Evolutionary conservation across 2,888 invertebrate genomes (phyloP).

Genomic region (Eupeodes latifasciatus): DNA sequence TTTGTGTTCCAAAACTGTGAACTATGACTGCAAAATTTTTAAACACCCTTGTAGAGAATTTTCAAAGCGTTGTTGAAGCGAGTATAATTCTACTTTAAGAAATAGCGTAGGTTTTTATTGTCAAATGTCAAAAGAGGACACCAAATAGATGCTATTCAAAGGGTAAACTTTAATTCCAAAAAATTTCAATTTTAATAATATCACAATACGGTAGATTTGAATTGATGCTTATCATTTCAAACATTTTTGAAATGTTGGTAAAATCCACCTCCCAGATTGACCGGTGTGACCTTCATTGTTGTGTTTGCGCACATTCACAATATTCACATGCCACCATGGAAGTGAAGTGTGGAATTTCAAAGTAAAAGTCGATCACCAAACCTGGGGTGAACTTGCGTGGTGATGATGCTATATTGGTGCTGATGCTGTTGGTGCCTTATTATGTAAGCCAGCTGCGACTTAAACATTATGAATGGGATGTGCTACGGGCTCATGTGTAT

Average conservation of each 20-base stretch:
- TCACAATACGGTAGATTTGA: too few species aligned
- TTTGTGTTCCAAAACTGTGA: too few species aligned
- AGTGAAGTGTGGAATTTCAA: conserved; percentile 53
- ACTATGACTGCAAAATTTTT: too few species aligned
- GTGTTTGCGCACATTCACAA: conserved; percentile 59
- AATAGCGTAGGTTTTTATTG: too few species aligned
- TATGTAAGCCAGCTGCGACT: conserved; percentile 50
- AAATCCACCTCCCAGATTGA: conserved; percentile 34
- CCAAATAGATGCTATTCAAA: too few species aligned
- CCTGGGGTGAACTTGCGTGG: conserved; percentile 72
- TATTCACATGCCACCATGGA: conserved; percentile 55
- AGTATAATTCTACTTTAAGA: too few species aligned
- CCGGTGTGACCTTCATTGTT: conserved; percentile 65
- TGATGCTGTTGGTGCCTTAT: conserved; percentile 31
- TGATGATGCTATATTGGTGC: neutral
- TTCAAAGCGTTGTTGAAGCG: too few species aligned
- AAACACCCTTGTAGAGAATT: too few species aligned
- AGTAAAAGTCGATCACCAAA: conserved; percentile 75
- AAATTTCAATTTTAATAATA: too few species aligned
- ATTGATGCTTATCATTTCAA: too few species aligned
- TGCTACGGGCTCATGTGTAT: conserved; percentile 13
- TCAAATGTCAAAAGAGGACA: too few species aligned
- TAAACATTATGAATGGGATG: conserved; percentile 61
- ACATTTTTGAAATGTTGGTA: neutral
- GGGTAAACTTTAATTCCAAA: too few species aligned